phyloP scores from a whole-genome alignment of 2,113 vertebrate genomes.

The Clarias magur region DNA sequence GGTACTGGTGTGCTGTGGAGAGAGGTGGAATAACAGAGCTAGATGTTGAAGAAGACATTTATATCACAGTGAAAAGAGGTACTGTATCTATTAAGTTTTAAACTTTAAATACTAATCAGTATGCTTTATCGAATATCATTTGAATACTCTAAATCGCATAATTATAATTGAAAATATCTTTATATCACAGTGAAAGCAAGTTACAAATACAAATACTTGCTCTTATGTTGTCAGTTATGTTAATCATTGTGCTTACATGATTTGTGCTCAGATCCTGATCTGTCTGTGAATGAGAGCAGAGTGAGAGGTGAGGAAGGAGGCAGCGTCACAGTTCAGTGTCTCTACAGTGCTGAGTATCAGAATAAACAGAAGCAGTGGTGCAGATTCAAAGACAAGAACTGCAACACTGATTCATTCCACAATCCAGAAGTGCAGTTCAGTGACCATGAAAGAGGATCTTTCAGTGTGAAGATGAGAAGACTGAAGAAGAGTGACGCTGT shows the following conservation, averaged over 20 bases:
- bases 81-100: no score
- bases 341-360: constrained; percentile 36
- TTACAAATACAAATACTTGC: no score
- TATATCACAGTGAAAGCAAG: no score
- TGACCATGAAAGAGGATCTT: constrained; percentile 59
- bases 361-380: constrained; percentile 40
- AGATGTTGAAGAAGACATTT: no score
- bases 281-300: neutral
- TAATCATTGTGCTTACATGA: no score
- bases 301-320: constrained; percentile 42
- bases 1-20: constrained; percentile 28
- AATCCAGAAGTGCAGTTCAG: constrained; percentile 42
- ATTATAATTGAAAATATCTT: no score
- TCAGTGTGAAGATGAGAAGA: constrained; percentile 55
- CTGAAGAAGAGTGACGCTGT: constrained; percentile 60
- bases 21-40: neutral
- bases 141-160: no score
- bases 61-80: no score
- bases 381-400: neutral
- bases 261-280: no score
- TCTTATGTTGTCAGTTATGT: no score
- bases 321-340: constrained; percentile 46
- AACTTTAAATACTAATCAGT: no score
- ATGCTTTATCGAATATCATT: no score
- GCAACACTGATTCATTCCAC: constrained; percentile 21